phyloP scores from a whole-genome alignment of 53 echinoderm and acorn worm species.

The Holothuria scabra region DNA sequence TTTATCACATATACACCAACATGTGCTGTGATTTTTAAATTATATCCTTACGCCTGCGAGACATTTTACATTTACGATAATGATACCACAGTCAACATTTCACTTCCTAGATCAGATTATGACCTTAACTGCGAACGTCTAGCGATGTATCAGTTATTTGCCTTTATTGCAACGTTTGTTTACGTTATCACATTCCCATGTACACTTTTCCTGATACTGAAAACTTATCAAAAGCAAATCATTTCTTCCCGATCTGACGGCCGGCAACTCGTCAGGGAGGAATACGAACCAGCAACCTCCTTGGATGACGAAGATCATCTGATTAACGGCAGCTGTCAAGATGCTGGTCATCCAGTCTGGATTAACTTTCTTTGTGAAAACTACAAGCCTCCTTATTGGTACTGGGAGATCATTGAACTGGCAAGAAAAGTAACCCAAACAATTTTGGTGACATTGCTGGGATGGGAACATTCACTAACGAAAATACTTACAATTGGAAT shows the following conservation, averaged over 20 bases:
- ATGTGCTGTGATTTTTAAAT: slow-evolving; percentile 1
- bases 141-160: neutral
- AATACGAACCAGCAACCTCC: too few species aligned
- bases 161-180: neutral
- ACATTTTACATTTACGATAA: neutral
- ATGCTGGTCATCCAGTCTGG: neutral
- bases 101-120: slow-evolving; percentile 16
- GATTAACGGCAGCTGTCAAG: too few species aligned
- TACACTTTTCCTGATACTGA: neutral
- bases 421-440: slow-evolving; percentile 1
- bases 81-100: neutral
- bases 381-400: neutral
- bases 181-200: neutral
- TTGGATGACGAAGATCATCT: too few species aligned
- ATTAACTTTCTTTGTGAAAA: slow-evolving; percentile 29
- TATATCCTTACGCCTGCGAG: slow-evolving; percentile 4
- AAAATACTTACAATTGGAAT: neutral
- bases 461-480: neutral
- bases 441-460: neutral
- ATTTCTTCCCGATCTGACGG: too few species aligned
- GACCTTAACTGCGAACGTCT: neutral
- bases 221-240: neutral
- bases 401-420: slow-evolving; percentile 1
- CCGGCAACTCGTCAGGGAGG: too few species aligned
- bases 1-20: slow-evolving; percentile 34